Evolutionary conservation across 37 sponge, comb jelly and placozoan species (phyloP).

Genomic region (Spongilla lacustris): DNA sequence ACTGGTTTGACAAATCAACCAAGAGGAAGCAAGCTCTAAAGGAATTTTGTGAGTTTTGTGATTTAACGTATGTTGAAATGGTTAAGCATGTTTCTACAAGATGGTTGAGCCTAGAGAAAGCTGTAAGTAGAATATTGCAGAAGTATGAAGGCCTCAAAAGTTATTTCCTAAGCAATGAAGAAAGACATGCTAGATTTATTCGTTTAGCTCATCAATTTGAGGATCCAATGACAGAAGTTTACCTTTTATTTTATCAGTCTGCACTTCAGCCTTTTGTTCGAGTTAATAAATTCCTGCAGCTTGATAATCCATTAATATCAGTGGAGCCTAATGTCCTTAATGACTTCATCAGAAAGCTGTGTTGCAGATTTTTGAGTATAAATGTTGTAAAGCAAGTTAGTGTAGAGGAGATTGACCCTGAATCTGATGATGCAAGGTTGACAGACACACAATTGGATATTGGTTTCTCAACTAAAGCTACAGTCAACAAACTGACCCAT

Average conservation of each 20-base stretch:
- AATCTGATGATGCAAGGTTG: not conserved
- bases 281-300: conserved; percentile 25
- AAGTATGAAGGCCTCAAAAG: conserved; percentile 14
- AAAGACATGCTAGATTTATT: conserved; percentile 15
- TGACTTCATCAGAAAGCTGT: no score
- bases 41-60: conserved; percentile 61
- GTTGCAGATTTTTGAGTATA: not conserved
- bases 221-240: conserved; percentile 44
- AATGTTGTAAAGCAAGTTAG: conserved; percentile 6
- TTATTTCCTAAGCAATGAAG: conserved; percentile 25
- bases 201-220: conserved; percentile 7
- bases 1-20: conserved; percentile 64
- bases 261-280: conserved; percentile 17
- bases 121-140: conserved; percentile 30
- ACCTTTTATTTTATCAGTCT: conserved; percentile 51
- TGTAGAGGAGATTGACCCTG: not conserved
- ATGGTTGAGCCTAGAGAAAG: conserved; percentile 49
- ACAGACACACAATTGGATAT: conserved; percentile 21
- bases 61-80: conserved; percentile 43
- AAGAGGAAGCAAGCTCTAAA: conserved; percentile 34
- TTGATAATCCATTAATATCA: conserved; percentile 35
- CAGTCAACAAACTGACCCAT: conserved; percentile 11
- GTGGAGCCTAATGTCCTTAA: not conserved
- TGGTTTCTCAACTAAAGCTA: conserved; percentile 31
- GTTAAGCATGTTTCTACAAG: conserved; percentile 45